A percentile compares a stretch with the other conserved stretches of the same genome.
phyloP scores from a whole-genome alignment of 1,140 invertebrate species.

The Heliothis virescens region DNA sequence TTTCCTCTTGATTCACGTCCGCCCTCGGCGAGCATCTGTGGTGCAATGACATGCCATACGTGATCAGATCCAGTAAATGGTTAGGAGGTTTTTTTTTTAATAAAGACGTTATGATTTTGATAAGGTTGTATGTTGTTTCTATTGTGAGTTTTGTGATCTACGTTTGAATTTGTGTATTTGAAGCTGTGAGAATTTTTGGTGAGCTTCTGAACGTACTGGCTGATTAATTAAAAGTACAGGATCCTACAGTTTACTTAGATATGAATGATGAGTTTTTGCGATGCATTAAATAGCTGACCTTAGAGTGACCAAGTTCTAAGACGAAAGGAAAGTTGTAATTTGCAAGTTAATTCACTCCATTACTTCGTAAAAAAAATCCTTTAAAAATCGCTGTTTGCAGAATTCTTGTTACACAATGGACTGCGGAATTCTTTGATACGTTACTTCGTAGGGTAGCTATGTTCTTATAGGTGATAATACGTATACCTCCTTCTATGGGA shows the following conservation, averaged over 20 bases:
- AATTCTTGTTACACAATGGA: background rate
- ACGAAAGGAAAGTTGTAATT: too few species aligned
- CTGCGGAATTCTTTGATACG: constrained; percentile 1
- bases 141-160: background rate
- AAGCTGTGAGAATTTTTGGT: background rate
- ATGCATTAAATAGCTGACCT: too few species aligned
- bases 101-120: background rate
- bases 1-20: constrained; percentile 54
- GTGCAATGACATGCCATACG: constrained; percentile 46
- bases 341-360: background rate
- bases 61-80: constrained; percentile 26
- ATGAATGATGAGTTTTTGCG: too few species aligned
- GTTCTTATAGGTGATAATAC: background rate
- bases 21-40: constrained; percentile 31
- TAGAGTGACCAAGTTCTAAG: too few species aligned
- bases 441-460: background rate
- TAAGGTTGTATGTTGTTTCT: background rate
- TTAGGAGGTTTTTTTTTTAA: background rate
- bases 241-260: too few species aligned
- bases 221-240: too few species aligned
- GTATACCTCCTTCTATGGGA: constrained; percentile 4
- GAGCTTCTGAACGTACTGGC: too few species aligned
- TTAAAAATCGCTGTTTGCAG: background rate
- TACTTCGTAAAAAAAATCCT: background rate
- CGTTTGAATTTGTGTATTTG: background rate